phyloP scores from a whole-genome alignment of 2,797 vertebrate genomes.

The Cryptoprocta ferox region DNA sequence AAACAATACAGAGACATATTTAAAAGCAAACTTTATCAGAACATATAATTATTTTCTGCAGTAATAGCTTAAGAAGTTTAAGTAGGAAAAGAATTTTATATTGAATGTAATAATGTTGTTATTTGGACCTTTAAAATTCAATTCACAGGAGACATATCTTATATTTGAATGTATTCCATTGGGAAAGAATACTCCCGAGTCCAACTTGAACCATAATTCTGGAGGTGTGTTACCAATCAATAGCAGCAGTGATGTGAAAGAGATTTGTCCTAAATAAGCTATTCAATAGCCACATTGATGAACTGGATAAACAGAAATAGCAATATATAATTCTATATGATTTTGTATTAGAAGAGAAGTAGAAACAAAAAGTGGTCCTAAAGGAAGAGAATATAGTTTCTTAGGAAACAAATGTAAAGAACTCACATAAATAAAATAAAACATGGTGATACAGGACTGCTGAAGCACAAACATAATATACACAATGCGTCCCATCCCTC shows the following conservation, averaged over 20 bases:
- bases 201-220: not conserved
- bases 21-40: not conserved
- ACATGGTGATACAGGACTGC: not conserved
- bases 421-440: not conserved
- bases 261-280: not conserved
- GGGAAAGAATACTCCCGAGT: not conserved
- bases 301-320: not conserved
- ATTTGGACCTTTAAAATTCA: not conserved
- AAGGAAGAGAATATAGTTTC: not conserved
- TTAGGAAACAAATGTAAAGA: not conserved
- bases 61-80: not conserved
- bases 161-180: not conserved
- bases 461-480: not conserved
- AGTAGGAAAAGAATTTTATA: constrained; percentile 1
- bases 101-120: not conserved
- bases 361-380: not conserved
- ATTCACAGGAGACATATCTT: not conserved
- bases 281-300: not conserved
- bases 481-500: not conserved
- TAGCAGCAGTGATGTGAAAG: not conserved
- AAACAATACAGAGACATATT: not conserved
- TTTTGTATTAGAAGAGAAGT: not conserved
- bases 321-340: not conserved
- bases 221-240: not conserved
- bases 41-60: not conserved